Evolutionary conservation across 1,140 invertebrate species (phyloP).

Genomic region (Wiebesia pumilae): DNA sequence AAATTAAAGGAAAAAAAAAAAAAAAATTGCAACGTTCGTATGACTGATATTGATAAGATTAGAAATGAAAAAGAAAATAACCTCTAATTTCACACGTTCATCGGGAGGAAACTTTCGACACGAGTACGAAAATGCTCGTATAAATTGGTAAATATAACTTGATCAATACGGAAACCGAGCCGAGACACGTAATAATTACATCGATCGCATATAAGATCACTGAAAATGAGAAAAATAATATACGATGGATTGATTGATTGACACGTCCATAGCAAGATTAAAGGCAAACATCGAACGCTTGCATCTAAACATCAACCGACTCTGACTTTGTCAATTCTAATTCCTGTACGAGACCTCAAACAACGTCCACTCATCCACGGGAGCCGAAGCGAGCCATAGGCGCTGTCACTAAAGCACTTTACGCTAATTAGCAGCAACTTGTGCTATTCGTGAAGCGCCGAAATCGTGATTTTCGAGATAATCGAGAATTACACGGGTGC

Average conservation of each 20-base stretch:
- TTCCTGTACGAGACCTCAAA: constrained; percentile 1
- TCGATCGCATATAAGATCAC: not conserved
- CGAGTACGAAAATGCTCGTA: too few relatives aligned
- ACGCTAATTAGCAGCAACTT: constrained; percentile 49
- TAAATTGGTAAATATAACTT: not conserved
- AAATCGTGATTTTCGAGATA: constrained; percentile 58
- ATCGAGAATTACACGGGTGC: constrained; percentile 57
- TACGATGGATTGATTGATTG: constrained; percentile 29
- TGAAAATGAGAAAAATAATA: constrained; percentile 26
- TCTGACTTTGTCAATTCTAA: constrained; percentile 54
- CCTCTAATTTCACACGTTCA: too few relatives aligned
- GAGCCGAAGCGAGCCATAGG: constrained; percentile 1
- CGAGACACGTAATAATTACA: not conserved
- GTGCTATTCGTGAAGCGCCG: not conserved
- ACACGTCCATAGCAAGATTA: constrained; percentile 34
- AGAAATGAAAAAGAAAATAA: too few relatives aligned
- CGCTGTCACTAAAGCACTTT: constrained; percentile 53
- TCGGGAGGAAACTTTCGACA: too few relatives aligned
- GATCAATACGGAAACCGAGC: not conserved
- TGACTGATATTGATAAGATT: too few relatives aligned
- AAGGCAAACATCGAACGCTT: not conserved
- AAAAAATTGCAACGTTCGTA: too few relatives aligned
- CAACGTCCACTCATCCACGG: not conserved
- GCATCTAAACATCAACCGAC: not conserved
- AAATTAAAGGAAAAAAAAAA: too few relatives aligned